Evolutionary conservation across 2,888 invertebrate species (phyloP), one percentile per base, ranked within the genome.

Genomic region (Drosophila nr. fundita): DNA sequence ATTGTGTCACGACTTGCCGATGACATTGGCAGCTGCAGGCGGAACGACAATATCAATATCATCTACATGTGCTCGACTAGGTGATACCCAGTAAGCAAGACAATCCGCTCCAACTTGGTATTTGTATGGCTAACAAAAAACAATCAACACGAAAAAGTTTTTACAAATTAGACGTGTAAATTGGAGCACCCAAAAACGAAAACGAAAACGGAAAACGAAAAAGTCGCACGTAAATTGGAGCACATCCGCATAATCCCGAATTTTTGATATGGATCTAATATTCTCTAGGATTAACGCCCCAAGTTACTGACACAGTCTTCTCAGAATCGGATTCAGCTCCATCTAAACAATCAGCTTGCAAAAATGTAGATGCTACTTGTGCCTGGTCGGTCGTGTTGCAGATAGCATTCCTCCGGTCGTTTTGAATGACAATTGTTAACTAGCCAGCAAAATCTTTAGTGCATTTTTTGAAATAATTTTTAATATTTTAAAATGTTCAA

Each of bases 11-110:
- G 83, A 73, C 72, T 73, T 30, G 42, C 42, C 15, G 42, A 49
- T 83, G 82, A 77, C 82, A 86, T 83, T 86, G 86, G 30, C 64
- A 48, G 54, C 54, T 32, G 38, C 69, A 61, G 61, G 54, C 34
- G 45, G 57, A 63, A 55, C 53, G 24, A 40, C 58, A 60, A 24
- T 15, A 18, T 13, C 62, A 45, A 49, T 8, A 11, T 13, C 13
- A 7, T 21, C 8, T 38, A 13, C 13, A 21, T 4, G 13, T 27
- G 36, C 24, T 18, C 32, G 27, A 48, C 54, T 4, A 3, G 11
- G 0, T 1, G 10, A 49, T 67, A 38, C 68, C 54, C 54, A 38
- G 32, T 27, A 32, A 15, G 21, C 13, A 45, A 2, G 11, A 11
- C n/a, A n/a, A 4, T 10, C 40, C n/a, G n/a, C n/a, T n/a, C n/a